Evolutionary conservation across 2,113 vertebrate genomes (phyloP), one percentile per base, ranked within the genome.

Genomic region (Stegostoma tigrinum): DNA sequence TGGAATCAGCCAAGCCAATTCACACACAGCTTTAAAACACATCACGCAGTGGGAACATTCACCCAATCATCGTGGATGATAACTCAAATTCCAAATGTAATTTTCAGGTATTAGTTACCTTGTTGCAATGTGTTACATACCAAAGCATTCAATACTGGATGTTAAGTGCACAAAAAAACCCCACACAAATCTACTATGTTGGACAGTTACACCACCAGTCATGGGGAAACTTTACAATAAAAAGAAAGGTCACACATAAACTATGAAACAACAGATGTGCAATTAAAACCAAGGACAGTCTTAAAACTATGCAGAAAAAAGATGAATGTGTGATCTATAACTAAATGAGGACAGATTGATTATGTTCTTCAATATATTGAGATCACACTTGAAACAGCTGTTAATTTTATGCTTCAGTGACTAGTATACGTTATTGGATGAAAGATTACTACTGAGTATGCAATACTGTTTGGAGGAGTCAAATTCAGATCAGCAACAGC

Each of bases 401-500:
- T 70, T 94, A 67, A 94, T 94, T 94, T 70, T 94, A n/a, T 70
- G 93, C 66, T 70, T 94, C 64, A 94, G 23, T 68, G 93, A 23
- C 42, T 27, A 94, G 93, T 66, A 94, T 70, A 94, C 66, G 67
- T 48, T 94, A 45, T 70, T 68, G 67, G 66, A 70, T 94, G 27
- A 38, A 94, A 94, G 66, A 38, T 94, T 94, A 48, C 66, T 70
- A 70, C n/a, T 94, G 66, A 68, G 42, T 67, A 94, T 24, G 24
- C 91, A 68, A 38, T 94, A 70, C 93, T 94, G 67, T 68, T 94
- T 70, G 42, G 93, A 94, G 64, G 48, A 94, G 70, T 94, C 66
- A 94, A 67, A 94, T 94, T 94, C 93, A 66, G 89, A 66, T 91
- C 89, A 94, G n/a, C 12, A 17, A 94, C 66, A 94, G 38, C n/a